Conservation (phyloP, 2,888 invertebrate genomes). For the Chouioia cunea region DNA sequence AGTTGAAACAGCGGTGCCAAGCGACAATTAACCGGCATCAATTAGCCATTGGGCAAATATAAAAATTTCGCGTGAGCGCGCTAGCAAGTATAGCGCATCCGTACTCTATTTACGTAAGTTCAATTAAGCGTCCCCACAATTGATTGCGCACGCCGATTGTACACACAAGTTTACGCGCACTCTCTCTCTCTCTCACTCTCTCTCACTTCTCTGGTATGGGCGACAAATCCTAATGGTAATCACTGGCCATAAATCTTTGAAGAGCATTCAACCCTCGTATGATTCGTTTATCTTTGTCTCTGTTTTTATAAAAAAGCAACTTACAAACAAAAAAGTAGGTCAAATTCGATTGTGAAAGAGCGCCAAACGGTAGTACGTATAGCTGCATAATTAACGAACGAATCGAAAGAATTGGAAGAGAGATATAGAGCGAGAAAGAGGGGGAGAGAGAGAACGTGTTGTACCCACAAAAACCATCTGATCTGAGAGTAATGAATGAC, state of each 20-base stretch:
- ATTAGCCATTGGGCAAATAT: too few species aligned
- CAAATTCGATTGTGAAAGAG: constrained; percentile 11
- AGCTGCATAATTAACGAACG: constrained; percentile 19
- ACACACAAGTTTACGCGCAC: not conserved
- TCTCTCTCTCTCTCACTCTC: not conserved
- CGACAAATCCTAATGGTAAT: constrained; percentile 8
- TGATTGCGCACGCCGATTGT: constrained; percentile 3
- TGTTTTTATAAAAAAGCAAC: not conserved
- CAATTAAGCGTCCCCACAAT: constrained; percentile 14
- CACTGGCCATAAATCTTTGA: constrained; percentile 11
- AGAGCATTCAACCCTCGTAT: not conserved
- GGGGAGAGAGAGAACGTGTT: not conserved
- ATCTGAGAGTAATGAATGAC: constrained; percentile 4
- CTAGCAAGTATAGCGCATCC: too few species aligned
- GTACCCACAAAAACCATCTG: not conserved
- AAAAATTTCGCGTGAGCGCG: too few species aligned
- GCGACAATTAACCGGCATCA: too few species aligned
- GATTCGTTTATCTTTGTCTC: too few species aligned
- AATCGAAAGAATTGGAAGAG: constrained; percentile 6
- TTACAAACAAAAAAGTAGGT: not conserved
- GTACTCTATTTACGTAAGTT: constrained; percentile 18
- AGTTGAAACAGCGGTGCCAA: too few species aligned
- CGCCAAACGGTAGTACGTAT: constrained; percentile 4
- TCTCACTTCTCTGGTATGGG: not conserved
- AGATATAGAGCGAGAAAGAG: too few species aligned